Percentiles rank a stretch among this genome's conserved stretches.
Evolutionary conservation across 2,888 invertebrate species (phyloP).

Genomic region (Itoplectis maculator): DNA sequence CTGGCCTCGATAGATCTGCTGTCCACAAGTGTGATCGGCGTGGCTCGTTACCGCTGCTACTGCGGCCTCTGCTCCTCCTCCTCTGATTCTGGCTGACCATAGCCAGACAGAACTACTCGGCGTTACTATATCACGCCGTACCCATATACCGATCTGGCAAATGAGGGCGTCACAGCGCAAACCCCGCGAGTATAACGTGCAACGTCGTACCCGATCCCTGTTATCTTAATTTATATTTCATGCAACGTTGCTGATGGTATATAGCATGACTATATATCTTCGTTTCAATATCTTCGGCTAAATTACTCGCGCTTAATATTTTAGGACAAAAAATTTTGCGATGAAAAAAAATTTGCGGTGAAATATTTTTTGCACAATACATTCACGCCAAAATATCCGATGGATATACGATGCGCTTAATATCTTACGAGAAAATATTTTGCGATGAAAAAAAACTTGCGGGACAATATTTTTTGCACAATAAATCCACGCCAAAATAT

Average conservation of each 20-base stretch:
- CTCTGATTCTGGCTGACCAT: conserved; percentile 59
- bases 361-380: no score
- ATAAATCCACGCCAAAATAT: no score
- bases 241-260: neutral
- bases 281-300: no score
- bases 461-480: no score
- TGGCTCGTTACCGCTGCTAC: conserved; percentile 58
- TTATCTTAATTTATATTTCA: conserved; percentile 17
- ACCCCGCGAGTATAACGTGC: neutral
- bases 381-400: no score
- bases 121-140: conserved; percentile 18
- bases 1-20: conserved; percentile 50
- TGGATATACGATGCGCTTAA: no score
- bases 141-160: conserved; percentile 6
- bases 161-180: conserved; percentile 2
- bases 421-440: no score
- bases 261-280: no score
- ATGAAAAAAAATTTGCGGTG: no score
- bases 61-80: neutral
- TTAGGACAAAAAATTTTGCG: no score
- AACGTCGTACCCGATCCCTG: neutral
- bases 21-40: conserved; percentile 59
- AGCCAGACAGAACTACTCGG: conserved; percentile 55
- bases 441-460: no score
- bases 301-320: no score